phyloP scores from a whole-genome alignment of 2,888 invertebrate species.

The Geophilus truncorum region DNA sequence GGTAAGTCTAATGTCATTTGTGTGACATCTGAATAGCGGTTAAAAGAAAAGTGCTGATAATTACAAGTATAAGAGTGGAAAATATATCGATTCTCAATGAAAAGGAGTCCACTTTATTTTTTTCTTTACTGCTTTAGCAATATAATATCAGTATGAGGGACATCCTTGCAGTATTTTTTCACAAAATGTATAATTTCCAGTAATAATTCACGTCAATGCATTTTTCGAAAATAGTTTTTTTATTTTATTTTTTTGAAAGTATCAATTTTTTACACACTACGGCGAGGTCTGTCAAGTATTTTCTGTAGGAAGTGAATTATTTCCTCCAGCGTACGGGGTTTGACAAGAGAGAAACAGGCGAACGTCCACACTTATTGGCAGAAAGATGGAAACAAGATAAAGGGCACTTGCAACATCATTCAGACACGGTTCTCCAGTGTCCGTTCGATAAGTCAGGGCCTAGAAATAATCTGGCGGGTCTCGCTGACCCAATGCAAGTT shows the following conservation, averaged over 20 bases:
- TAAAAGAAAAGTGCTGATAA: neutral
- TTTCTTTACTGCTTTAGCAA: neutral
- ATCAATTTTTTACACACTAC: neutral
- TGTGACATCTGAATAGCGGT: neutral
- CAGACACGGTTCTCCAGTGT: neutral
- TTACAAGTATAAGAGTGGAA: neutral
- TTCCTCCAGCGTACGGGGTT: neutral
- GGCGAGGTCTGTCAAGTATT: neutral
- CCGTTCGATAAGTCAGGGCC: conserved; percentile 21
- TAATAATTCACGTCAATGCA: neutral
- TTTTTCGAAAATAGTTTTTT: neutral
- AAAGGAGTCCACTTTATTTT: neutral
- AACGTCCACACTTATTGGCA: conserved; percentile 20
- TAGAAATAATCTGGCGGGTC: conserved; percentile 7
- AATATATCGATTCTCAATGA: neutral
- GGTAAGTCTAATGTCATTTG: neutral
- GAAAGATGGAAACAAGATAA: conserved; percentile 10
- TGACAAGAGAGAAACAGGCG: conserved; percentile 13
- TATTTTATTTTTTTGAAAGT: neutral
- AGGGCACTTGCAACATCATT: neutral
- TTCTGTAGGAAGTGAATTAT: conserved; percentile 8
- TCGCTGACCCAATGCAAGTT: neutral
- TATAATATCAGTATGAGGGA: neutral
- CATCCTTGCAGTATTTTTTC: neutral
- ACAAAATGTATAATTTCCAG: neutral